Percentiles rank a stretch among this genome's conserved stretches.
These are phyloP conservation scores for Agelaius phoeniceus DNA, from an alignment of 2,113 vertebrate species.

Conservation along the genomic window DNA sequence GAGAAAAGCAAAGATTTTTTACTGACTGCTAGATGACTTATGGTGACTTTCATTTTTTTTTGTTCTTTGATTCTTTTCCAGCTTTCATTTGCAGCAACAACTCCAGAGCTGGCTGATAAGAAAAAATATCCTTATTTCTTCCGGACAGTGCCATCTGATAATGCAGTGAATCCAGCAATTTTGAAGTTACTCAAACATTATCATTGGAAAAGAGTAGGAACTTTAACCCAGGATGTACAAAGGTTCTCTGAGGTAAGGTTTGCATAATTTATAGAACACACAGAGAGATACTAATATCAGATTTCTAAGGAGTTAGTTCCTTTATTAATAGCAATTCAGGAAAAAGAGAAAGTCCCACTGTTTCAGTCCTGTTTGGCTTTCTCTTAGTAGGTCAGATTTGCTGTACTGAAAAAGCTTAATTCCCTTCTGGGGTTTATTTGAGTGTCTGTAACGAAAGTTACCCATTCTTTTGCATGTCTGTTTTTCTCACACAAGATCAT, in stretches of 20 bases:
- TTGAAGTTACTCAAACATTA: constrained; percentile 93
- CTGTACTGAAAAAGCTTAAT: neutral
- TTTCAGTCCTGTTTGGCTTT: neutral
- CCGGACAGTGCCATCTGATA: constrained; percentile 97
- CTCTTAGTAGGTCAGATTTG: neutral
- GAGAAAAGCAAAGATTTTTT: neutral
- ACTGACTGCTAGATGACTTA: neutral
- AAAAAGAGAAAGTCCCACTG: neutral
- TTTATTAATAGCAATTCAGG: neutral
- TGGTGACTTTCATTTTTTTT: neutral
- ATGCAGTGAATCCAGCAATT: constrained; percentile 96
- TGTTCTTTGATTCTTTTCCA: constrained; percentile 65
- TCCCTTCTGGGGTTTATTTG: neutral
- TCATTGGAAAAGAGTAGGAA: constrained; percentile 95
- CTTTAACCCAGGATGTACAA: constrained; percentile 96
- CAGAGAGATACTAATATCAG: neutral
- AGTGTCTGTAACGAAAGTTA: neutral
- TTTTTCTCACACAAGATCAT: neutral
- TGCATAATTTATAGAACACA: neutral
- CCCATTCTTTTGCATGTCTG: neutral
- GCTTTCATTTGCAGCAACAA: constrained; percentile 98
- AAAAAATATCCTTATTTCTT: constrained; percentile 99
- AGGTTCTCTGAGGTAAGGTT: constrained; percentile 94
- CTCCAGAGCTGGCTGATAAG: constrained; percentile 95
- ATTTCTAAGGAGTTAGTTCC: neutral